Base-by-base conservation (phyloP, 2,113 vertebrate genomes). In the Clarias gariepinus region DNA sequence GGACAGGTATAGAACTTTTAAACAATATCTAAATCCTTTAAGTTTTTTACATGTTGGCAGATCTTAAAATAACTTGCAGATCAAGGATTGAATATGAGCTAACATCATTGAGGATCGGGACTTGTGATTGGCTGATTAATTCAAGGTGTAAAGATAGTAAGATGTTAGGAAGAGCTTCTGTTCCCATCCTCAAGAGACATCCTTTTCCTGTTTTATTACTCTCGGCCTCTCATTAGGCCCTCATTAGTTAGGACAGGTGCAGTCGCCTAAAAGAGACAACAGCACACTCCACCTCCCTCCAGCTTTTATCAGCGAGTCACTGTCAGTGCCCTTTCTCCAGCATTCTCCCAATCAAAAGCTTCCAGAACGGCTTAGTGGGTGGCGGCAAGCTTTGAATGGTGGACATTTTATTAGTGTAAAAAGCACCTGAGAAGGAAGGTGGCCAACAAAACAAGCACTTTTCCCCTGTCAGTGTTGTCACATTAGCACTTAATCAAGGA, bases 181-280 rank as follows among this genome's bases (percentile, higher is more conserved):
- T 81, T 15, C 55, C 52, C 52, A 68, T 79, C 87, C 69, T 89
- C 83, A 63, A 84, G 82, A 82, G 83, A 90, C 58, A 84, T 89
- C 86, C 79, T 88, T 87, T 90, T 89, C 87, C 82, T 83, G 47
- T 85, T 86, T 86, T 58, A 61, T 80, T 81, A 77, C 87, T 53
- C 89, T 93, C 91, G 92, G 92, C 85, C 91, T 84, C 92, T 94
- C 93, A 93, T 94, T 95, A 95, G 90, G 88, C 88, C 86, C 91
- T 94, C 88, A 89, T 95, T 92, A 94, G 92, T 88, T 86, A 86
- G 91, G 93, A 93, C 94, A 95, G 94, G 94, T 95, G 93, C 94
- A 94, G 90, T 84, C 74, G 88, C 88, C 89, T 85, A 92, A 94
- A 91, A 91, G 87, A 91, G 91, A 90, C 88, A 90, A 78, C 47